Evolutionary conservation across 2,888 invertebrate genomes (phyloP), one percentile per base, ranked within the genome.

Genomic region (Amiota mariae): DNA sequence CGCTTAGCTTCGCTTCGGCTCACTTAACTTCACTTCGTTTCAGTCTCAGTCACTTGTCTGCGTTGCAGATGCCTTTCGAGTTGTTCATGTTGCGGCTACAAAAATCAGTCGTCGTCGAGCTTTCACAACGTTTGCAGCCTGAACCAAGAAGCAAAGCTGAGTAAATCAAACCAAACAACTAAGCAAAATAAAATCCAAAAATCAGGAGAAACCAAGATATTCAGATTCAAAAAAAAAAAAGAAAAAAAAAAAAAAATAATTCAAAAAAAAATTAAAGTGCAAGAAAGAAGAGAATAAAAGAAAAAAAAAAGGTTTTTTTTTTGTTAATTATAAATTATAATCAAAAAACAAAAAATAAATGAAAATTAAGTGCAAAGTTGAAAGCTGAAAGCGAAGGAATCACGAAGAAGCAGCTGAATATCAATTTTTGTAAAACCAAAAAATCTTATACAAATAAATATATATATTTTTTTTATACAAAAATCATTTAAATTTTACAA

Each of bases 91-190:
- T 80, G 79, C 76, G 20, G 51, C 51, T 57, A 77, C 76, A 57
- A 78, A 77, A 86, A 78, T 88, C 87, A 89, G 89, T 89, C 89
- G 87, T 89, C 87, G 89, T 88, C 89, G 89, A 89, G 89, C 89
- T 89, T 89, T 89, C 88, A 83, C 85, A 87, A 87, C 85, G 88
- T 81, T 83, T 82, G 85, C 88, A 88, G 82, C 86, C 24, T 48
- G 79, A 87, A 79, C 80, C 80, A 79, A 77, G 78, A 77, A 73
- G 70, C 61, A 57, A 57, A 66, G 49, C 75, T 73, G 72, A 72
- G 64, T n/a, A 64, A 72, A 61, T 57, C 47, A 57, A 70, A 72
- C 64, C 46, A 24, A 66, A 15, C 24, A 20, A 73, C 57, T 46
- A 13, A 61, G 63, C 64, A 68, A 74, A 71, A 46, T 68, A 11